These are phyloP conservation scores for Falco columbarius DNA, from an alignment of 2,797 vertebrate species.

Conservation along the genomic window DNA sequence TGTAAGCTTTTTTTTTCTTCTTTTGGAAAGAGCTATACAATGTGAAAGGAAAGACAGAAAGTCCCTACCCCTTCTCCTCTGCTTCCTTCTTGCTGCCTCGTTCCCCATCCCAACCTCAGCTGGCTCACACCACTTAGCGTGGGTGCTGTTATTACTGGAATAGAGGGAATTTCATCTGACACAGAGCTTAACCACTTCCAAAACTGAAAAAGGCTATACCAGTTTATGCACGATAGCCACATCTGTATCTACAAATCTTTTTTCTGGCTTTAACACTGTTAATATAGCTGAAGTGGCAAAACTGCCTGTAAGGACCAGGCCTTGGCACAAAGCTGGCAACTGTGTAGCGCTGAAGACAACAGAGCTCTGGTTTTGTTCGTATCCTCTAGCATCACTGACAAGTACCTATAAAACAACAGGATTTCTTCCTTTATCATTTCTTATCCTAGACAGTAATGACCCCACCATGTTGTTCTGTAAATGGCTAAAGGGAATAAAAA, in stretches of 20 bases:
- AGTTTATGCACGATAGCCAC: not conserved
- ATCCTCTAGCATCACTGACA: not conserved
- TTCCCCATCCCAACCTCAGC: not conserved
- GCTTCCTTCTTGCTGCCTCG: not conserved
- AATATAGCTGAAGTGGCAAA: not conserved
- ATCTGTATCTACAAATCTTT: not conserved
- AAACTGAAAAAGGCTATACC: not conserved
- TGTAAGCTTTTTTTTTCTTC: rapidly evolving
- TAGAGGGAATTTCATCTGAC: not conserved
- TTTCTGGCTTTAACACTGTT: not conserved
- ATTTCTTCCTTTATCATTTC: not conserved
- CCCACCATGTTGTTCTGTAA: not conserved
- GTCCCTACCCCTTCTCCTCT: not conserved
- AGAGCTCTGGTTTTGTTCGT: not conserved
- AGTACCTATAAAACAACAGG: not conserved
- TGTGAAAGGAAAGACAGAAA: not conserved
- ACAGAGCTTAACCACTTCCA: not conserved
- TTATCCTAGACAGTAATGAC: not conserved
- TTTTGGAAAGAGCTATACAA: not conserved
- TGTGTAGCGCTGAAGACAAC: not conserved
- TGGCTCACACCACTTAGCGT: not conserved
- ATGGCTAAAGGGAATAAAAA: not conserved
- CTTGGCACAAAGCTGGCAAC: not conserved
- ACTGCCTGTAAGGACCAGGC: not conserved
- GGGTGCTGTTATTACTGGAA: not conserved